phyloP scores from a whole-genome alignment of 1,140 invertebrate genomes.

The Plectrocnemia conspersa region DNA sequence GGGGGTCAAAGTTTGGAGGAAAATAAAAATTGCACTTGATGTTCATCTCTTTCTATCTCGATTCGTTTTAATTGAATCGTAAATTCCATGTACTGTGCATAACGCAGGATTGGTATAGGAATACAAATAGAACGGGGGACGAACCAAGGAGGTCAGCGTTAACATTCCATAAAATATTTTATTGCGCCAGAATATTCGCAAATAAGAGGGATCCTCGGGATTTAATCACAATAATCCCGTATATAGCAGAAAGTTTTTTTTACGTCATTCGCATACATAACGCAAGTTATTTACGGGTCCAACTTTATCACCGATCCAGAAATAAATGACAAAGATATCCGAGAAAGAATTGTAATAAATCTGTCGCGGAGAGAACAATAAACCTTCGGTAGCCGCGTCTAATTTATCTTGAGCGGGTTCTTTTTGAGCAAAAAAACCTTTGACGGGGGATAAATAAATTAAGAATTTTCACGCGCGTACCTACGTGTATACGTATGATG shows the following conservation, averaged over 20 bases:
- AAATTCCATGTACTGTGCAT: too few relatives aligned
- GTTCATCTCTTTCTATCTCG: too few relatives aligned
- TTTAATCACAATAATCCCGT: slow-evolving; percentile 27
- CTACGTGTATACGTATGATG: neutral
- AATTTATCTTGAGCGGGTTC: slow-evolving; percentile 23
- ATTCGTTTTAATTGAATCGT: too few relatives aligned
- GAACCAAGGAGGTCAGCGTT: neutral
- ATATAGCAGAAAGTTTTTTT: slow-evolving; percentile 20
- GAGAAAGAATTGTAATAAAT: slow-evolving; percentile 32
- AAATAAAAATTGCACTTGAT: too few relatives aligned
- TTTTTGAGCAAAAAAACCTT: slow-evolving; percentile 9
- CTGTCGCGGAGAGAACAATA: slow-evolving; percentile 30
- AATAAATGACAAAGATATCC: slow-evolving; percentile 32
- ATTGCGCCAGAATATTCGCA: slow-evolving; percentile 9
- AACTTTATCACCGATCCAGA: slow-evolving; percentile 33
- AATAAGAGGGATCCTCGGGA: slow-evolving; percentile 13
- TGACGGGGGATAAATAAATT: too few relatives aligned
- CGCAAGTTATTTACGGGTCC: slow-evolving; percentile 31
- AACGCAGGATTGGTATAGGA: too few relatives aligned
- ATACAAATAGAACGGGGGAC: too few relatives aligned
- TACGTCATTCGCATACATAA: slow-evolving; percentile 25
- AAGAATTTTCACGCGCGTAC: neutral
- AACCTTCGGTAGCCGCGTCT: slow-evolving; percentile 17
- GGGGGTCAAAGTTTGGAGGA: too few relatives aligned
- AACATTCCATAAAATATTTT: slow-evolving; percentile 23